Base-by-base conservation (phyloP, 2,113 vertebrate genomes). In the Caretta caretta region DNA sequence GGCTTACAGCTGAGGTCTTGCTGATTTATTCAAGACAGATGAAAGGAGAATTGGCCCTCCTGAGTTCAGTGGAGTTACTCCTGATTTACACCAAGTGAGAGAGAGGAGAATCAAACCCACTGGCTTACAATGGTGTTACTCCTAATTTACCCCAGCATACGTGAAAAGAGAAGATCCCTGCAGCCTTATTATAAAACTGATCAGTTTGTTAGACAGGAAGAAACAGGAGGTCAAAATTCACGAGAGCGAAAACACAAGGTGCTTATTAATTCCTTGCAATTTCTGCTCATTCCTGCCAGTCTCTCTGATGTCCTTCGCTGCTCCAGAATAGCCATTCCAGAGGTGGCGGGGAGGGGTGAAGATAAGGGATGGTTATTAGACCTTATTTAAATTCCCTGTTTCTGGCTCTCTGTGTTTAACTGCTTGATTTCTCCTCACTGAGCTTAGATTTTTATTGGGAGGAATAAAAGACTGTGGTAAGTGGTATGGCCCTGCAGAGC, bases 1-100 rank as follows among this genome's bases (percentile, higher is more conserved):
- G 96, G 94, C 95, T 96, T 93, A 82, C 50, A 90, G 94, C 93
- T 56, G 94, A 93, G 95, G 90, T 94, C 35, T 84, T 92, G 92
- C 86, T 96, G 17, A 57, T 97, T 96, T 96, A 94, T 93, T 90
- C 87, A 85, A 86, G 89, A 93, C 94, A 22, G 56, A 80, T 87
- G 88, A 16, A 0, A 90, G 24, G 92, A 94, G 92, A 90, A 89
- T 8, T 94, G 93, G 95, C 94, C 96, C 94, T 53, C 20, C 19
- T 53, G 53, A 20, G 53, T 8, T 53, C 53, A 53, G 53, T 53
- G 53, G 53, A 53, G 53, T 53, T 53, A 53, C 53, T 53, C 53
- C 19, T 53, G 19, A 53, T 53, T 53, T 20, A 53, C 51, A 53
- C 53, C 53, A 53, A 19, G 53, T 53, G 17, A 20, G 53, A 53